phyloP scores from a whole-genome alignment of 2,797 vertebrate genomes.

The Lophotriccus pileatus region DNA sequence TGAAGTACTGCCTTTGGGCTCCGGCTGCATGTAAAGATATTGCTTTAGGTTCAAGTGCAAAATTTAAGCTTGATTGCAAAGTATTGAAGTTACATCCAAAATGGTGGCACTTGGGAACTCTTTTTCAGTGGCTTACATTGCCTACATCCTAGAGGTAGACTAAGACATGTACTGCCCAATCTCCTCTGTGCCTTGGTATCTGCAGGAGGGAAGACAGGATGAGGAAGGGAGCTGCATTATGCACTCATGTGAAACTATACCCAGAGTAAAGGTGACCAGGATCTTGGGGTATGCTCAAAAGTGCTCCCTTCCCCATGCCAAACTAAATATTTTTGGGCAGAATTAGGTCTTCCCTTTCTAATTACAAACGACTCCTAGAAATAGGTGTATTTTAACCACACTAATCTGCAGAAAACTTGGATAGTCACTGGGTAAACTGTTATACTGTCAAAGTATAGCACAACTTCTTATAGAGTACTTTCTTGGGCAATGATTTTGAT shows the following conservation, averaged over 20 bases:
- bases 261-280: neutral
- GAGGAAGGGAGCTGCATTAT: neutral
- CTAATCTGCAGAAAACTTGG: neutral
- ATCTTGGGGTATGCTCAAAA: neutral
- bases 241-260: accelerated
- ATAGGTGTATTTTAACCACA: neutral
- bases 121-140: neutral
- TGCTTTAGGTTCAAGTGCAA: neutral
- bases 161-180: neutral
- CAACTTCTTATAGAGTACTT: neutral
- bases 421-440: neutral
- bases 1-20: neutral
- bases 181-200: neutral
- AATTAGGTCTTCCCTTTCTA: neutral
- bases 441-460: neutral
- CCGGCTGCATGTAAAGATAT: neutral
- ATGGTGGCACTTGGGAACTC: neutral
- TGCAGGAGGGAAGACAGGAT: neutral
- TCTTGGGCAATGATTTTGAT: neutral
- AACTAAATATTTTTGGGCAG: neutral
- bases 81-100: neutral
- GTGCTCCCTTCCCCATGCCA: neutral
- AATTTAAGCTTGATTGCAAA: neutral
- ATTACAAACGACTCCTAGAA: neutral
- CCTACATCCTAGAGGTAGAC: neutral